Percentiles rank a stretch among this genome's conserved stretches.
phyloP scores from a whole-genome alignment of 2,888 invertebrate genomes.

The Steromphala cineraria region DNA sequence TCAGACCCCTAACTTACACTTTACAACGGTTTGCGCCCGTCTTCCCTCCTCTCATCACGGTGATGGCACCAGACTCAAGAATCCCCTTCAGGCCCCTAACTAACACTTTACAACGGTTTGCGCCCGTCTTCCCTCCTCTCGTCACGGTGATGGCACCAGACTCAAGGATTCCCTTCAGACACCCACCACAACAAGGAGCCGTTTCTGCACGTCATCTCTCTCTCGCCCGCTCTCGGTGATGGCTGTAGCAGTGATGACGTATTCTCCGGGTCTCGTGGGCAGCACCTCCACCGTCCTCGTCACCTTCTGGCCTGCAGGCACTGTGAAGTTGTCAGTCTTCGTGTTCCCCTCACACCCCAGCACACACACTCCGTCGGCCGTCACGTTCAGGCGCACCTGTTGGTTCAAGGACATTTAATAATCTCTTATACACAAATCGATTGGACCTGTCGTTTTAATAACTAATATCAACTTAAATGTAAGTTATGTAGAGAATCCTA shows the following conservation, averaged over 20 bases:
- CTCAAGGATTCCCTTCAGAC: neutral
- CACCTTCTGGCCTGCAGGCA: neutral
- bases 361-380: neutral
- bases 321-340: neutral
- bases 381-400: neutral
- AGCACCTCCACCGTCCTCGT: neutral
- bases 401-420: neutral
- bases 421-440: no score
- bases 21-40: no score
- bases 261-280: neutral
- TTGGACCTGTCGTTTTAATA: no score
- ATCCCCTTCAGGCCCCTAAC: no score
- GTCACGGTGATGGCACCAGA: neutral
- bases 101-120: no score
- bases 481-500: no score
- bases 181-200: neutral
- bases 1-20: no score
- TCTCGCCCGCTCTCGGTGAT: neutral
- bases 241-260: neutral
- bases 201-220: neutral
- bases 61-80: no score
- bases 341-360: neutral
- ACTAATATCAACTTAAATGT: neutral
- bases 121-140: no score
- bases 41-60: no score